These are phyloP conservation scores for Tinea pellionella DNA, from an alignment of 2,888 invertebrate species.

Conservation along the genomic window DNA sequence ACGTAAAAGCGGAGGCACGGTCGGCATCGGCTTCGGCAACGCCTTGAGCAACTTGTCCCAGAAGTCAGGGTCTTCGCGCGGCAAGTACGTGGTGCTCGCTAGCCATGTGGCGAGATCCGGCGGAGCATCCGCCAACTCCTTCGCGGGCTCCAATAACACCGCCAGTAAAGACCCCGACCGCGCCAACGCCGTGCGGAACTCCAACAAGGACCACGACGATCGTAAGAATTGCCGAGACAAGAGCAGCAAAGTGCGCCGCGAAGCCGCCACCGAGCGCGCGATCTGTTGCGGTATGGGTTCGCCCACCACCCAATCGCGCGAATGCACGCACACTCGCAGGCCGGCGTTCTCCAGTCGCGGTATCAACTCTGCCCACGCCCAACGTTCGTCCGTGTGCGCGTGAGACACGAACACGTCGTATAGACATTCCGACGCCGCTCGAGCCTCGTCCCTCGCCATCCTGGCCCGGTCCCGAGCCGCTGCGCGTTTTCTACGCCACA, in stretches of 20 bases:
- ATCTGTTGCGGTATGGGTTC: constrained; percentile 80
- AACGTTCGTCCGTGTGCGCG: constrained; percentile 80
- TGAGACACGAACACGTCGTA: constrained; percentile 87
- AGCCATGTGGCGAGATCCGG: constrained; percentile 72
- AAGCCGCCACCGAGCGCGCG: constrained; percentile 77
- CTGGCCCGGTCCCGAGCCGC: constrained; percentile 3
- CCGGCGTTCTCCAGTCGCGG: constrained; percentile 73
- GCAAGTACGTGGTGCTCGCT: constrained; percentile 81
- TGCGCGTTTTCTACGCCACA: constrained; percentile 19
- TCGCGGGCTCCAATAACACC: constrained; percentile 74
- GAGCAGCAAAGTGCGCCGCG: constrained; percentile 46
- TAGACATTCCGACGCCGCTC: constrained; percentile 20
- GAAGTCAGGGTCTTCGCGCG: constrained; percentile 86
- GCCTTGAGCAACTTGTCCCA: constrained; percentile 84
- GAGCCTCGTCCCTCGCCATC: constrained; percentile 20
- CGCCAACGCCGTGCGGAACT: constrained; percentile 65
- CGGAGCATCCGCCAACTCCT: constrained; percentile 69
- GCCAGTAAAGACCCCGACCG: constrained; percentile 72
- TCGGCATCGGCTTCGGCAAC: constrained; percentile 66
- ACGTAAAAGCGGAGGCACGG: constrained; percentile 14
- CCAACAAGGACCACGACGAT: constrained; percentile 76
- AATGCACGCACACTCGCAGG: constrained; percentile 75
- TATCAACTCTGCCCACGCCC: constrained; percentile 73
- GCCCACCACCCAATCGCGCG: constrained; percentile 79
- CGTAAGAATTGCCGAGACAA: constrained; percentile 28